Percentiles rank a stretch among this genome's conserved stretches.
Evolutionary conservation across 2,888 invertebrate genomes (phyloP).

Genomic region (Ctenicera cuprea): DNA sequence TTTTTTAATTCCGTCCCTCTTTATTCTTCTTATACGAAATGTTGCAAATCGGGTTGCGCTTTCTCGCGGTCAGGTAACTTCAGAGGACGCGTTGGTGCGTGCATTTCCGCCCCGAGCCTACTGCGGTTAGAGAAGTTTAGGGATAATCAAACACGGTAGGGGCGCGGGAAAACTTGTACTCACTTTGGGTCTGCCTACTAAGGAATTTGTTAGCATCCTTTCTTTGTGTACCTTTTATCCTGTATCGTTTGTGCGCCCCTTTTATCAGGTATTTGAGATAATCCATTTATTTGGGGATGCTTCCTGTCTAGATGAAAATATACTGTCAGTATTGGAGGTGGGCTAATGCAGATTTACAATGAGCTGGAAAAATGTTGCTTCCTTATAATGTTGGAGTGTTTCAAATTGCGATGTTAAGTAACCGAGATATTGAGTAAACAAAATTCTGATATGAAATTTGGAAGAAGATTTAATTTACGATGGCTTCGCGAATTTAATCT

Average conservation of each 20-base stretch:
- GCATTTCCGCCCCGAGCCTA: slow-evolving; percentile 29
- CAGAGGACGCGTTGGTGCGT: slow-evolving; percentile 34
- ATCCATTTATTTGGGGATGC: slow-evolving; percentile 13
- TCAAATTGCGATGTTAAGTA: too few species aligned
- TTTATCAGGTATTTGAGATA: slow-evolving; percentile 22
- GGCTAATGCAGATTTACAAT: neutral
- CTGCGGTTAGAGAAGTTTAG: slow-evolving; percentile 30
- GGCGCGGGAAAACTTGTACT: slow-evolving; percentile 21
- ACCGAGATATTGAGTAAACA: too few species aligned
- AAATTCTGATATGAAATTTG: too few species aligned
- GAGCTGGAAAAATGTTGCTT: too few species aligned
- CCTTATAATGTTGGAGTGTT: too few species aligned
- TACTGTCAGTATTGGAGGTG: neutral
- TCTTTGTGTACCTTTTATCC: slow-evolving; percentile 27
- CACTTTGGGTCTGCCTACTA: slow-evolving; percentile 18
- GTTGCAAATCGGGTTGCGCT: slow-evolving; percentile 20
- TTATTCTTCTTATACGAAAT: too few species aligned
- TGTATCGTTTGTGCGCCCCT: slow-evolving; percentile 9
- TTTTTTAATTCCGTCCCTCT: too few species aligned
- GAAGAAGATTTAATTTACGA: too few species aligned
- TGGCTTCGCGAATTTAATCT: too few species aligned
- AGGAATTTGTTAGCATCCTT: slow-evolving; percentile 29
- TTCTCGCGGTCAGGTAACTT: slow-evolving; percentile 32
- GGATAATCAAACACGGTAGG: slow-evolving; percentile 29
- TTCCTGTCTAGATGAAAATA: slow-evolving; percentile 15